Base-by-base conservation (phyloP, 1,140 invertebrate genomes). In the Magallana angulata region DNA sequence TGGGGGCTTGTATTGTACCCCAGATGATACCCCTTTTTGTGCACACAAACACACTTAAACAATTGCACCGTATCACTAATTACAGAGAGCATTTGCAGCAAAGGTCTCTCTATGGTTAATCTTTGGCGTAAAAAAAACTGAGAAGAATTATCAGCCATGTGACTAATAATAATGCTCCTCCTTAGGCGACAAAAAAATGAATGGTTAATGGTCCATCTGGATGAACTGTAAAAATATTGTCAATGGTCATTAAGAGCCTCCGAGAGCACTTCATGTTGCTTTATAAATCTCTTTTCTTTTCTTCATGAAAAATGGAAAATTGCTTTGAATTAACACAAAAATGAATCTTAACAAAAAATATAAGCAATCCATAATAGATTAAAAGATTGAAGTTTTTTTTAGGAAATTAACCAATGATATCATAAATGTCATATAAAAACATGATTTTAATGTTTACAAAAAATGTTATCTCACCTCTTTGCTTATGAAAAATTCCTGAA, bases 11-110 rank as follows among this genome's bases (percentile, higher is more conserved):
- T 76, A 76, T 76, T 76, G 68, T 76, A 30, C 68, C 24, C 68
- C 68, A 76, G 68, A 76, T 76, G 68, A 76, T 76, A 76, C 68
- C 68, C 60, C 68, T 76, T 76, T 76, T 76, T 76, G 68, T 76
- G 68, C 68, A 76, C 24, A 76, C 68, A 76, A 76, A 76, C 68
- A 76, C 68, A 76, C 68, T 76, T 76, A 76, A 76, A 76, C 68
- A 76, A 30, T 76, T 76, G 18, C 36, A 36, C 24, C 11, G 68
- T 76, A 76, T 76, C 68, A 76, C 68, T 76, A 76, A 76, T 76
- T 76, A 76, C 68, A 76, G 36, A 76, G 68, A 76, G 36, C 68
- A 76, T 76, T 76, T 76, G 68, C 68, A 36, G 24, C 24, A 12
- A 76, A 76, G 68, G 9, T 76, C 68, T 76, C 36, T 2, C 36